These are phyloP conservation scores for Chromis chromis DNA, from an alignment of 2,797 vertebrate genomes.

Conservation along the genomic window DNA sequence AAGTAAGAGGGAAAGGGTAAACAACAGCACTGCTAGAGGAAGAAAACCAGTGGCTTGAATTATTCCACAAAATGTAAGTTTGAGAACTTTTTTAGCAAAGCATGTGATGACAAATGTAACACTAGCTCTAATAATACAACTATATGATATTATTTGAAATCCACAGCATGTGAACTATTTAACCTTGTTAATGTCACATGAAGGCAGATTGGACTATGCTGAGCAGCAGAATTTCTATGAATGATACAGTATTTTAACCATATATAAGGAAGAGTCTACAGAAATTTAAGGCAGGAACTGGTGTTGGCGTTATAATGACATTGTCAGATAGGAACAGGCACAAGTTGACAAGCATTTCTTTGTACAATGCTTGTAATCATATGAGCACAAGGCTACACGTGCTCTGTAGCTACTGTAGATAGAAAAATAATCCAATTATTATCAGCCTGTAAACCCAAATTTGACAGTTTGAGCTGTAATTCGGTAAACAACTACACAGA, in stretches of 20 bases:
- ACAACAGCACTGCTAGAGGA: slow-evolving; percentile 7
- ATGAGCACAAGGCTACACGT: slow-evolving; percentile 6
- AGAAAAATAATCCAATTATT: background rate
- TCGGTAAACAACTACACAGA: background rate
- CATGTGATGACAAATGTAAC: background rate
- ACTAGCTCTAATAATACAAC: background rate
- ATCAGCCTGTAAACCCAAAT: background rate
- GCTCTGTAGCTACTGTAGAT: background rate
- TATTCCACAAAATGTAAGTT: background rate
- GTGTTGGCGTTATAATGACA: background rate
- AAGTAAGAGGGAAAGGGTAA: slow-evolving; percentile 33
- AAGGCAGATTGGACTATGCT: slow-evolving; percentile 2
- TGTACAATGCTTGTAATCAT: background rate
- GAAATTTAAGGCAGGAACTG: background rate
- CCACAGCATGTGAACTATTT: slow-evolving; percentile 2
- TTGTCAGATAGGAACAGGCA: slow-evolving; percentile 2
- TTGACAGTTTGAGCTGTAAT: background rate
- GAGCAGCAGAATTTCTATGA: slow-evolving; percentile 12
- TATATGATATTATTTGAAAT: slow-evolving; percentile 16
- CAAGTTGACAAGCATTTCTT: slow-evolving; percentile 11
- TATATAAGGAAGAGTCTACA: background rate
- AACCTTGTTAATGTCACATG: background rate
- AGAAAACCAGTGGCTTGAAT: background rate
- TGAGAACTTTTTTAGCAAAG: background rate
- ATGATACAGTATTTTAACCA: slow-evolving; percentile 9